These are phyloP conservation scores for Melanaphis sacchari DNA, from an alignment of 1,140 invertebrate genomes.

Conservation along the genomic window DNA sequence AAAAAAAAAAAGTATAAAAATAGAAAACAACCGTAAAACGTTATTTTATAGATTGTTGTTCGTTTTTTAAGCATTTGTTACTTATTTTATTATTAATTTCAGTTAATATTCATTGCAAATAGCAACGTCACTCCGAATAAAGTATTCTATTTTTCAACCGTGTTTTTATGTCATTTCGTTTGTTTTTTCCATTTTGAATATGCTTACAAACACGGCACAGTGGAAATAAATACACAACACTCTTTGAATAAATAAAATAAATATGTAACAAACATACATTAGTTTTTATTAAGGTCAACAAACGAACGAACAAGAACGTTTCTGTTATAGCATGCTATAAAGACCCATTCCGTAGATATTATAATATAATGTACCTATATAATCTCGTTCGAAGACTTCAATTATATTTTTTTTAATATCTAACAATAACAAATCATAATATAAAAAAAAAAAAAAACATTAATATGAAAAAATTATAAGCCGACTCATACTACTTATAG, in stretches of 20 bases:
- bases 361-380: not conserved
- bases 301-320: not conserved
- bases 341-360: not conserved
- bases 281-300: slow-evolving; percentile 30
- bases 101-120: slow-evolving; percentile 12
- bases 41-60: not conserved
- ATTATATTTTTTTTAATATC: not conserved
- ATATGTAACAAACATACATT: not conserved
- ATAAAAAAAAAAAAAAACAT: not conserved
- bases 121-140: not conserved
- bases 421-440: not conserved
- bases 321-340: not conserved
- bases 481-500: not conserved
- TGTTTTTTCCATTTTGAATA: not conserved
- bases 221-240: slow-evolving; percentile 4
- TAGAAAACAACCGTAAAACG: not conserved
- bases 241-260: slow-evolving; percentile 25
- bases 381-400: not conserved
- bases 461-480: not conserved
- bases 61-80: not conserved
- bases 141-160: not conserved
- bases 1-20: not conserved
- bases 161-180: not conserved
- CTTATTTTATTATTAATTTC: slow-evolving; percentile 32
- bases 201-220: not conserved